Evolutionary conservation across 2,113 vertebrate species (phyloP).

Genomic region (Centrocercus urophasianus): DNA sequence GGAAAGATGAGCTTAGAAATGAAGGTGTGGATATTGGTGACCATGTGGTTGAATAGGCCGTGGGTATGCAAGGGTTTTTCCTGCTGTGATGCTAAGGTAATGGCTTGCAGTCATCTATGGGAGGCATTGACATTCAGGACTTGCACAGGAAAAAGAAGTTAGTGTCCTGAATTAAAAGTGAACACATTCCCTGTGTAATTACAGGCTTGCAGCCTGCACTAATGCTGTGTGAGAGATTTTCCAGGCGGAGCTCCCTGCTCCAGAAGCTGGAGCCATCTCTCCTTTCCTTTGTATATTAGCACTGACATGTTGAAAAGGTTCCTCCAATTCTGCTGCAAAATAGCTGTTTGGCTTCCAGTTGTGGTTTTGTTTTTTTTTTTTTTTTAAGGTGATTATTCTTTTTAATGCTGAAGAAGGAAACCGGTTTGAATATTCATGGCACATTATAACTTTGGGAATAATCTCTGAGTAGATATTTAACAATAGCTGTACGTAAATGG

Average conservation of each 20-base stretch:
- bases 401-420: not conserved
- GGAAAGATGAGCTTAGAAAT: not conserved
- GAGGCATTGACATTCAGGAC: not conserved
- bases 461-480: conserved; percentile 54
- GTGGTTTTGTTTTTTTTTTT: not conserved
- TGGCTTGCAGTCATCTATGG: not conserved
- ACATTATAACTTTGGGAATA: conserved; percentile 48
- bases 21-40: not conserved
- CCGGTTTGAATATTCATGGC: conserved; percentile 58
- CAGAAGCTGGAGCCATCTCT: not conserved
- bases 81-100: not conserved
- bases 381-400: conserved; percentile 39
- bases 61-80: not conserved
- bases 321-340: conserved; percentile 11
- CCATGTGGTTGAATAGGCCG: not conserved
- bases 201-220: not conserved
- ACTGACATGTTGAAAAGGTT: conserved; percentile 23
- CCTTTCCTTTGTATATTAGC: not conserved
- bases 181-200: conserved; percentile 26
- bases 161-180: conserved; percentile 59
- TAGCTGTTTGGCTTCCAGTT: conserved; percentile 39
- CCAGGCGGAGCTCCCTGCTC: conserved; percentile 5
- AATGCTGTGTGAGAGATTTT: conserved; percentile 33
- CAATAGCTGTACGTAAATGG: conserved; percentile 66
- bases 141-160: not conserved